These are phyloP conservation scores for Trochalopteron elliotii DNA, from an alignment of 2,113 vertebrate genomes.

Conservation along the genomic window DNA sequence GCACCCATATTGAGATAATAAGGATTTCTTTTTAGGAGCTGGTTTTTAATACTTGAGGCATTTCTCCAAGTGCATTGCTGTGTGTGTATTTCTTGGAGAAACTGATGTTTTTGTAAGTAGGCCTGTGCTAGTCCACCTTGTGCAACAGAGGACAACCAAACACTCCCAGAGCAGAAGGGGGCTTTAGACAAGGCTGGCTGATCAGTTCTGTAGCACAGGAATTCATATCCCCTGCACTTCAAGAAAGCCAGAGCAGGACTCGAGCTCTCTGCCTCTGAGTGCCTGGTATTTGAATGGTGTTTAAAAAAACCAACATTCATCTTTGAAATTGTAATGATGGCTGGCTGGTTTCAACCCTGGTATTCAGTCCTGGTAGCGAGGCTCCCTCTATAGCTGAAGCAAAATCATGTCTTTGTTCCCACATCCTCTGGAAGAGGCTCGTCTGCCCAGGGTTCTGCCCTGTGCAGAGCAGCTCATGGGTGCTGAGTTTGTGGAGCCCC, in stretches of 20 bases:
- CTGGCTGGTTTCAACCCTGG: background rate
- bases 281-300: background rate
- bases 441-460: background rate
- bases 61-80: constrained; percentile 64
- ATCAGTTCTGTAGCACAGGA: background rate
- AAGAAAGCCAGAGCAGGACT: background rate
- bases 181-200: background rate
- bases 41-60: constrained; percentile 46
- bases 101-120: constrained; percentile 39
- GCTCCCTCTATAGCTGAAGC: background rate
- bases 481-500: background rate
- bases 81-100: constrained; percentile 64
- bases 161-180: background rate
- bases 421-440: background rate
- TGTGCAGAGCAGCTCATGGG: background rate
- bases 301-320: background rate
- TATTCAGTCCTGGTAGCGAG: background rate
- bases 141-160: background rate
- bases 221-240: background rate
- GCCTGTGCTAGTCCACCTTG: constrained; percentile 3
- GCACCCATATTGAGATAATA: constrained; percentile 72
- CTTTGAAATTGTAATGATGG: background rate
- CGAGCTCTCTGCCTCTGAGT: background rate
- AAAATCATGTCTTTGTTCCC: background rate
- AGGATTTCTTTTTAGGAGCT: constrained; percentile 62